These are phyloP conservation scores for Julus scanicus DNA, from an alignment of 2,888 invertebrate species.

Conservation along the genomic window DNA sequence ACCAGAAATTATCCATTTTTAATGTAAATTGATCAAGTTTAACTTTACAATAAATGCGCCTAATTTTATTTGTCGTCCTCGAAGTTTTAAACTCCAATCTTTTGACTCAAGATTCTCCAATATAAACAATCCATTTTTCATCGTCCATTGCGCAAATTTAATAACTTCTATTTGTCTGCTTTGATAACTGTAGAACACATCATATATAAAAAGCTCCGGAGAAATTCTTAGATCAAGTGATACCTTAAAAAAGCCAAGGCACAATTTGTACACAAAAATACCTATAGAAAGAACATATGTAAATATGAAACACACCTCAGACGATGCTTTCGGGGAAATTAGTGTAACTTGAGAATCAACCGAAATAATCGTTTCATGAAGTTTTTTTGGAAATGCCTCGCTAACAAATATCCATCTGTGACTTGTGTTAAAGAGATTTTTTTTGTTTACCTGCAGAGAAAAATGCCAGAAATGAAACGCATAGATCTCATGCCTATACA, in stretches of 20 bases:
- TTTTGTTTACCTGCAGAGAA: not conserved
- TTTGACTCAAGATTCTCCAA: slow-evolving; percentile 25
- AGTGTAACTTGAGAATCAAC: not conserved
- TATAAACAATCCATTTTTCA: not conserved
- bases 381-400: not conserved
- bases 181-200: slow-evolving; percentile 42
- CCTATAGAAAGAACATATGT: not conserved
- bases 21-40: no score
- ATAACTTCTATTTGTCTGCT: not conserved
- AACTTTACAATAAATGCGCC: not conserved
- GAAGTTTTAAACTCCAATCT: not conserved
- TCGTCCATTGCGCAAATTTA: slow-evolving; percentile 32
- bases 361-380: not conserved
- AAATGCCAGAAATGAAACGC: no score
- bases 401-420: slow-evolving; percentile 33
- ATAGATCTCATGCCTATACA: not conserved
- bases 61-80: slow-evolving; percentile 16
- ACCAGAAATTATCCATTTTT: no score
- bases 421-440: not conserved
- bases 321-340: not conserved
- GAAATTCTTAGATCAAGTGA: not conserved
- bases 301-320: not conserved
- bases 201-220: not conserved
- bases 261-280: not conserved
- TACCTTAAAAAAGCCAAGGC: not conserved